A percentile compares a stretch with the other conserved stretches of the same genome.
Evolutionary conservation across 92 coral and sea anemone genomes (phyloP).

Genomic region (Palythoa caribaeorum): DNA sequence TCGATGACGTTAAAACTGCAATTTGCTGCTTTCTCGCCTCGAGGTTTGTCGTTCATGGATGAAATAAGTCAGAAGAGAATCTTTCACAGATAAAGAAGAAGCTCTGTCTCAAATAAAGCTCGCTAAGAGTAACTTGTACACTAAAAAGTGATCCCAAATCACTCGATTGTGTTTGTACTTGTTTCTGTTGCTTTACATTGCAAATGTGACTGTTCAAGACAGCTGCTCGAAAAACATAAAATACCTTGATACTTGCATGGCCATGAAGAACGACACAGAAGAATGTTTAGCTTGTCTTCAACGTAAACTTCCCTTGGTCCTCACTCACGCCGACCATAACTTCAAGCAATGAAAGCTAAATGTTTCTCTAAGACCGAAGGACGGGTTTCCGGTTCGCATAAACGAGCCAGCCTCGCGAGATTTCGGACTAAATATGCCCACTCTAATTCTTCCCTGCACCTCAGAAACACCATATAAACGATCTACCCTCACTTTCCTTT

Average conservation of each 20-base stretch:
- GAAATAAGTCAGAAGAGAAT: neutral
- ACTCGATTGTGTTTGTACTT: slow-evolving; percentile 2
- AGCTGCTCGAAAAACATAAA: slow-evolving; percentile 2
- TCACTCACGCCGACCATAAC: slow-evolving; percentile 25
- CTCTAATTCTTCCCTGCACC: slow-evolving; percentile 10
- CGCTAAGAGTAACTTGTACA: neutral
- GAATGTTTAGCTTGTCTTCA: slow-evolving; percentile 2
- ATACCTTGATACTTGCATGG: slow-evolving; percentile 53
- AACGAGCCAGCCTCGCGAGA: slow-evolving; percentile 26
- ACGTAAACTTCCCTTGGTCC: slow-evolving; percentile 3
- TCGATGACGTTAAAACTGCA: slow-evolving; percentile 31
- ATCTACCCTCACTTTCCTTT: slow-evolving; percentile 19
- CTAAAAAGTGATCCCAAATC: slow-evolving; percentile 27
- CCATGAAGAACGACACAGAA: slow-evolving; percentile 29
- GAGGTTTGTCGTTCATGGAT: slow-evolving; percentile 6
- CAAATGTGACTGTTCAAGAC: slow-evolving; percentile 19
- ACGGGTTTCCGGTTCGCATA: slow-evolving; percentile 43
- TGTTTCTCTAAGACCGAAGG: slow-evolving; percentile 35
- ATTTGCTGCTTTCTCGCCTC: slow-evolving; percentile 23
- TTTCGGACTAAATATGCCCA: slow-evolving; percentile 29
- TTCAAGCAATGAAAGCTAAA: slow-evolving; percentile 35
- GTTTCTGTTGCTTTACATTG: slow-evolving; percentile 21
- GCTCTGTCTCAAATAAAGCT: neutral
- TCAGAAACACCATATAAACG: slow-evolving; percentile 46
- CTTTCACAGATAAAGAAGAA: neutral